Evolutionary conservation across 1,140 invertebrate genomes (phyloP).

Genomic region (Scylla paramamosain): DNA sequence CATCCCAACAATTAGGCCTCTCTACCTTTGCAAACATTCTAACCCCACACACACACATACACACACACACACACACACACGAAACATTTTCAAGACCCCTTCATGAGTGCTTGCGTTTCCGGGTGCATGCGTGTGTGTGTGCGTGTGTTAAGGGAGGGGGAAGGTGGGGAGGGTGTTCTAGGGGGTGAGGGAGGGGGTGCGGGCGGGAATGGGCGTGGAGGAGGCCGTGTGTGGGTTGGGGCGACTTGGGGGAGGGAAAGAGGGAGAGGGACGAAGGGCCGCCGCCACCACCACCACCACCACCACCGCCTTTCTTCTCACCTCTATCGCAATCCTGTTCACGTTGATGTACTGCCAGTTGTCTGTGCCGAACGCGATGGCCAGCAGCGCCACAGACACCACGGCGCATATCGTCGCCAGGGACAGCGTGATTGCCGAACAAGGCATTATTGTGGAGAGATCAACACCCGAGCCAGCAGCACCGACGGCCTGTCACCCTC

Average conservation of each 20-base stretch:
- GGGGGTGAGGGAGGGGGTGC: no score
- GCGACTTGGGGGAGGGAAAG: neutral
- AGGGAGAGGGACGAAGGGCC: slow-evolving; percentile 19
- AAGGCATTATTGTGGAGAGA: slow-evolving; percentile 86
- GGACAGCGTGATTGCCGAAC: slow-evolving; percentile 95
- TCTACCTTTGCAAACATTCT: no score
- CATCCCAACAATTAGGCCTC: no score
- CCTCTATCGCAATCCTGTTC: slow-evolving; percentile 91
- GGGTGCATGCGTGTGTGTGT: neutral
- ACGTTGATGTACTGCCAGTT: slow-evolving; percentile 97
- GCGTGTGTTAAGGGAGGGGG: neutral
- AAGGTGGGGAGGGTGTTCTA: neutral
- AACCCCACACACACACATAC: neutral
- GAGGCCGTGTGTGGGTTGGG: neutral
- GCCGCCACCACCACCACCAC: no score
- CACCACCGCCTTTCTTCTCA: slow-evolving; percentile 80
- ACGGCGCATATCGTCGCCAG: slow-evolving; percentile 96
- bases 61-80: slow-evolving; percentile 44
- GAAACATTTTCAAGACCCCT: neutral
- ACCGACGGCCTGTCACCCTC: neutral
- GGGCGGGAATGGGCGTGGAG: neutral
- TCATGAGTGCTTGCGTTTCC: neutral
- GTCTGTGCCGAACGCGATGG: slow-evolving; percentile 96
- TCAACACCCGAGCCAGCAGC: neutral
- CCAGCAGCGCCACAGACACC: slow-evolving; percentile 92